phyloP scores from a whole-genome alignment of 2,113 vertebrate species.

The Macquaria ambigua region DNA sequence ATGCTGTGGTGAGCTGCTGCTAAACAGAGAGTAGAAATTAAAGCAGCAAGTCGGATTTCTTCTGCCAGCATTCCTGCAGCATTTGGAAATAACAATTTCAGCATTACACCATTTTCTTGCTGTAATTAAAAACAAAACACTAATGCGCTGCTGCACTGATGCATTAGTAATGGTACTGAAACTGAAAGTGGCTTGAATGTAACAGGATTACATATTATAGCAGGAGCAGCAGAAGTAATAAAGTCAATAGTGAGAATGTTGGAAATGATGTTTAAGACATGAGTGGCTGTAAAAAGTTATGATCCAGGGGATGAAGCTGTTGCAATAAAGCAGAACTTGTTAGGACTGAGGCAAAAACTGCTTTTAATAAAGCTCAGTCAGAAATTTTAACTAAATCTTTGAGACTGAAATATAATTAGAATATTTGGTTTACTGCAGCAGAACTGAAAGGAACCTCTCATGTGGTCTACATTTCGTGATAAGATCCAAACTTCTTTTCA shows the following conservation, averaged over 20 bases:
- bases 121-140: slow-evolving; percentile 6
- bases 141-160: neutral
- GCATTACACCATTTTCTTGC: neutral
- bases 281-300: slow-evolving; percentile 43
- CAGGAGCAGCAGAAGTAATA: slow-evolving; percentile 11
- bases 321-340: slow-evolving; percentile 32
- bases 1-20: neutral
- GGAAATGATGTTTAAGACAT: slow-evolving; percentile 54
- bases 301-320: slow-evolving; percentile 29
- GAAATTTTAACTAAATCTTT: slow-evolving; percentile 25
- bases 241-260: slow-evolving; percentile 37
- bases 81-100: neutral
- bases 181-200: slow-evolving; percentile 2
- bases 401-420: slow-evolving; percentile 13
- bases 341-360: slow-evolving; percentile 25
- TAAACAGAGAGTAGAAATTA: neutral
- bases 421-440: slow-evolving; percentile 17
- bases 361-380: slow-evolving; percentile 33
- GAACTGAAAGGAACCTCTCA: neutral
- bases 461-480: slow-evolving; percentile 24
- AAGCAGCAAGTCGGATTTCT: neutral
- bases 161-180: neutral
- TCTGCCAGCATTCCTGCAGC: neutral
- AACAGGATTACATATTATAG: slow-evolving; percentile 2
- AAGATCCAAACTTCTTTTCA: slow-evolving; percentile 32